Base-by-base conservation (phyloP, 2,888 invertebrate genomes). In the Cyaniris semiargus region DNA sequence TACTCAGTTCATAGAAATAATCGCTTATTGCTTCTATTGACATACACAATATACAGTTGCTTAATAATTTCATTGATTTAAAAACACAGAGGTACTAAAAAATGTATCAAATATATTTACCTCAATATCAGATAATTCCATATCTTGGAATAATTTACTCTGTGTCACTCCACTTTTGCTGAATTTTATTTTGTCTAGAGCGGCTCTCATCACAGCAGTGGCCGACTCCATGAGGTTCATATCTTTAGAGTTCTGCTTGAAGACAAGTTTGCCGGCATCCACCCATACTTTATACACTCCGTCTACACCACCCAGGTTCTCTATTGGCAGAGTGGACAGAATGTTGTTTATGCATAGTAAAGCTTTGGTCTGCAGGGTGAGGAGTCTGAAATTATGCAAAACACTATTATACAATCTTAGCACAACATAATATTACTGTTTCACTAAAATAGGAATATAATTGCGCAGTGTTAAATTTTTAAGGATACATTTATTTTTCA, bases 201-300 rank as follows among this genome's bases (percentile, higher is more conserved):
- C 94, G n/a, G 97, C 96, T 81, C 97, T 94, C 96, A 97, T 96
- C 0, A 96, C 95, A 4, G 96, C 95, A 0, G 96, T 96, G 1
- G 96, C 95, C 0, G 97, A 96, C 85, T 97, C 97, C 70, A 96
- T 83, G 23, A 96, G 86, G 70, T 94, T 90, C 0, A 89, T 83
- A 82, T 95, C 94, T 74, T 92, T 89, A 5, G 89, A 92, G 76
- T 88, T 89, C 76, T 95, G 89, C 83, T 95, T 94, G 78, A 96
- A 96, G 1, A 96, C 95, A 78, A 96, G 87, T 83, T 95, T 95
- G 0, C 96, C 96, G 66, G 96, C 94, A 77, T 95, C 95, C 1
- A 95, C 90, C 96, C 96, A 97, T 75, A 96, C 94, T 83, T 94
- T 95, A 83, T 95, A 96, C 1, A 96, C 89, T 21, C 94, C 93